phyloP scores from a whole-genome alignment of 2,797 vertebrate species.

The Premnoplex brunnescens region DNA sequence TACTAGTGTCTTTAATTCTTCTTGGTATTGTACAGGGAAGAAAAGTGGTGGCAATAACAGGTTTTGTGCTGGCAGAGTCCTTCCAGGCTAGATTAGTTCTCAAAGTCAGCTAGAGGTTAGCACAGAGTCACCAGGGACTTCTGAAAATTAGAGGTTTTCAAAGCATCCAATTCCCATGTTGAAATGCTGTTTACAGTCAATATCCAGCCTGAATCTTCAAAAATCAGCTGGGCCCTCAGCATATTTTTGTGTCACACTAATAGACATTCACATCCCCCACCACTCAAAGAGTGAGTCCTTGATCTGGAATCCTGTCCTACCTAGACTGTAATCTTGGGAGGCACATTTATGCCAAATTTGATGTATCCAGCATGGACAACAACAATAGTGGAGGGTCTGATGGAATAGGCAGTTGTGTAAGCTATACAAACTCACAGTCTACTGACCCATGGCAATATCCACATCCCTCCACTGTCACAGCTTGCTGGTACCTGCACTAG shows the following conservation, averaged over 20 bases:
- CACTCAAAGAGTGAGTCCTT: neutral
- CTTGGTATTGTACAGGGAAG: neutral
- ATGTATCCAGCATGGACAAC: neutral
- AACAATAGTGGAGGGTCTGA: rapidly evolving
- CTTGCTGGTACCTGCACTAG: neutral
- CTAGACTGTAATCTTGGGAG: neutral
- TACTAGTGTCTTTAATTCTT: neutral
- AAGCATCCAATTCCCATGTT: neutral
- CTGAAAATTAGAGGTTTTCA: conserved; percentile 43
- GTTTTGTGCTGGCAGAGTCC: neutral
- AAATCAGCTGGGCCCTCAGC: neutral
- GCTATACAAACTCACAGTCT: neutral
- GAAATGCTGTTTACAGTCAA: neutral
- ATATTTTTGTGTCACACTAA: neutral
- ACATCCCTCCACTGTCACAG: neutral
- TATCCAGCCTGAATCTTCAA: neutral
- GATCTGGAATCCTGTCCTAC: neutral
- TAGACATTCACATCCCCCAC: neutral
- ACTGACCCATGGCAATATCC: neutral
- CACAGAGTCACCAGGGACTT: neutral
- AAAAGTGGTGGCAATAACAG: neutral
- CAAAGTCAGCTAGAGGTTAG: neutral
- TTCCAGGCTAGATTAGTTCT: conserved; percentile 16
- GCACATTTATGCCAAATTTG: neutral
- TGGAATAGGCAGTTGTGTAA: neutral